phyloP scores from a whole-genome alignment of 1,140 invertebrate genomes.

The Acromyrmex heyeri region DNA sequence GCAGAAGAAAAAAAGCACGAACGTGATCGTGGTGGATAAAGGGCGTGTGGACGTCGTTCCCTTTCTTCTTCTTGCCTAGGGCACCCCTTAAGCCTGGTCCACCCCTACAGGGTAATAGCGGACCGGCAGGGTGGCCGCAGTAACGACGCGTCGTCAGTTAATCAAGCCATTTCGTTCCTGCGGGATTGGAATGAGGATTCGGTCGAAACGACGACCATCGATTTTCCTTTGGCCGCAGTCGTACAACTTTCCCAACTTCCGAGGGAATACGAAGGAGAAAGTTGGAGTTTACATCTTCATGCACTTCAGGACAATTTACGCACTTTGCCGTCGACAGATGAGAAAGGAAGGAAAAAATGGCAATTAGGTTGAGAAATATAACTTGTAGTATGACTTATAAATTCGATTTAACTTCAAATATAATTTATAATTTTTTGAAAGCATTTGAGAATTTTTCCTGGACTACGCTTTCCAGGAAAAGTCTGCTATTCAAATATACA shows the following conservation, averaged over 20 bases:
- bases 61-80: conserved; percentile 75
- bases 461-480: background rate
- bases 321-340: background rate
- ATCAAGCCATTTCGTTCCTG: conserved; percentile 86
- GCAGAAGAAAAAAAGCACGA: conserved; percentile 71
- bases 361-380: background rate
- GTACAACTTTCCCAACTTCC: conserved; percentile 42
- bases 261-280: conserved; percentile 1
- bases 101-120: conserved; percentile 79
- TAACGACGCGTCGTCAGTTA: conserved; percentile 86
- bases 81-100: conserved; percentile 73
- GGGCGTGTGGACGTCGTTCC: conserved; percentile 62
- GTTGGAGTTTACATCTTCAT: background rate
- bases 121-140: conserved; percentile 80
- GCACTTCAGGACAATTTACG: background rate
- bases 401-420: background rate
- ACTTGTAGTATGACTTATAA: background rate
- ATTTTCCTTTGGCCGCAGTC: conserved; percentile 77
- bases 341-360: background rate
- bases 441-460: background rate
- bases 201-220: conserved; percentile 78
- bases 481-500: background rate
- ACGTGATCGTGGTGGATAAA: conserved; percentile 79
- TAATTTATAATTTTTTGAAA: background rate
- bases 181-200: conserved; percentile 81